Percentiles rank a stretch among this genome's conserved stretches.
Evolutionary conservation across 2,797 vertebrate genomes (phyloP).

Genomic region (Tenualosa ilisha): DNA sequence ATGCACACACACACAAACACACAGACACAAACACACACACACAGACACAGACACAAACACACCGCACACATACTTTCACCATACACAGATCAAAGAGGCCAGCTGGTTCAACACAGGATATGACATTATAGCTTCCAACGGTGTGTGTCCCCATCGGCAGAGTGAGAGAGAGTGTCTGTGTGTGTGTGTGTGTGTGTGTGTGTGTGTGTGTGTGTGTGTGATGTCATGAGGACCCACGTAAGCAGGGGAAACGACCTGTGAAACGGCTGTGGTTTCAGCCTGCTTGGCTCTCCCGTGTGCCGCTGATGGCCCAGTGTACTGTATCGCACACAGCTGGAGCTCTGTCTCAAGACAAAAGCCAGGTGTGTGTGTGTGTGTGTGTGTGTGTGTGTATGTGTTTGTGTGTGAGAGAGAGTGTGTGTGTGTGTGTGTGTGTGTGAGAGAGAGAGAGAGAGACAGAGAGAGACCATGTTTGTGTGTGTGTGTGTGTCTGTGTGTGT

Average conservation of each 20-base stretch:
- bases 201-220: conserved; percentile 8
- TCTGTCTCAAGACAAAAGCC: not conserved
- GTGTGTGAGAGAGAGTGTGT: not conserved
- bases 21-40: not conserved
- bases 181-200: conserved; percentile 17
- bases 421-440: not conserved
- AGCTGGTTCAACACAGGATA: conserved; percentile 26
- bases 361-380: not conserved
- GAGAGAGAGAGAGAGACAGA: not conserved
- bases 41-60: too few relatives aligned
- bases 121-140: conserved; percentile 28
- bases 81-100: conserved; percentile 29
- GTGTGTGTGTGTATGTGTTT: not conserved
- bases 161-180: conserved; percentile 16
- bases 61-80: conserved; percentile 1
- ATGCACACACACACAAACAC: not conserved
- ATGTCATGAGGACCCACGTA: conserved; percentile 16
- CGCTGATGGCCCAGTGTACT: not conserved
- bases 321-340: conserved; percentile 3
- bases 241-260: conserved; percentile 7
- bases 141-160: not conserved
- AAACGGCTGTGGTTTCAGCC: not conserved
- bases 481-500: conserved; percentile 26
- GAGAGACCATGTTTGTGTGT: not conserved
- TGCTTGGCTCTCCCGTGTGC: not conserved